Percentiles rank a stretch among this genome's conserved stretches.
These are phyloP conservation scores for Drosophila multiciliata DNA, from an alignment of 2,888 invertebrate species.

Conservation along the genomic window DNA sequence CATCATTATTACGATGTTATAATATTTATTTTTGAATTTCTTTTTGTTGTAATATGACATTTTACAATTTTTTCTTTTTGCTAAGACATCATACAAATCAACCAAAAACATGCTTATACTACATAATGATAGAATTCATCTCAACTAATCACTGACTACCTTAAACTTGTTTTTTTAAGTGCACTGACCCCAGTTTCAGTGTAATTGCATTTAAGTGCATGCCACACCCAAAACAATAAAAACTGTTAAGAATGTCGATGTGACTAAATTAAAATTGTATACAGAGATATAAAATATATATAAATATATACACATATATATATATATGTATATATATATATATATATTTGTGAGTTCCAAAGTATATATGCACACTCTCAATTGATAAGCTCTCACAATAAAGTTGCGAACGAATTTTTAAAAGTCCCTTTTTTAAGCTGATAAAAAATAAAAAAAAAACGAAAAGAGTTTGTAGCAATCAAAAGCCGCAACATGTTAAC, in stretches of 20 bases:
- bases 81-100: background rate
- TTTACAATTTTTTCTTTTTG: background rate
- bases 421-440: conserved; percentile 59
- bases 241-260: conserved; percentile 43
- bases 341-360: background rate
- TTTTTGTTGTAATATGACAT: background rate
- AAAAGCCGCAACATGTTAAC: conserved; percentile 78
- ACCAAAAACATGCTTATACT: background rate
- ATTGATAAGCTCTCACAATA: conserved; percentile 45
- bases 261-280: conserved; percentile 26
- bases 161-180: conserved; percentile 14
- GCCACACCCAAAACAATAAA: conserved; percentile 38
- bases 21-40: conserved; percentile 2
- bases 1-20: background rate
- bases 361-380: conserved; percentile 1
- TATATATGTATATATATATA: too few species aligned
- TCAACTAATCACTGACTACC: background rate
- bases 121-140: background rate
- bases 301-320: background rate
- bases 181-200: conserved; percentile 35
- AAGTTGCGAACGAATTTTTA: conserved; percentile 23
- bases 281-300: background rate
- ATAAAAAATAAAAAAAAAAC: conserved; percentile 56
- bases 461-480: conserved; percentile 66
- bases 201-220: conserved; percentile 46